phyloP scores from a whole-genome alignment of 2,113 vertebrate species.

The Numida meleagris region DNA sequence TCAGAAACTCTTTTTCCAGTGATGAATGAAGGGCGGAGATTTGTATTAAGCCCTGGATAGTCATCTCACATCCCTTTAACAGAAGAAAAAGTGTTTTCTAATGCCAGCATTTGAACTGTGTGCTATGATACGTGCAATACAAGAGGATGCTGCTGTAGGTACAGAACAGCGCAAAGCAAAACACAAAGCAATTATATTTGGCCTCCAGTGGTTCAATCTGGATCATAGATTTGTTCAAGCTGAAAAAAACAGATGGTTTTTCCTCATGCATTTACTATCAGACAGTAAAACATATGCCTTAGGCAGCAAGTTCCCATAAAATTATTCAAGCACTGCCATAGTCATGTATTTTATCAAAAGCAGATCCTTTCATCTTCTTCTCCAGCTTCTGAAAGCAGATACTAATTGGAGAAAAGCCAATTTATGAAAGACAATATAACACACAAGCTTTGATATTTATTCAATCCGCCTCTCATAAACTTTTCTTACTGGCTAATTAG shows the following conservation, averaged over 20 bases:
- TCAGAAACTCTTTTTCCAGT: neutral
- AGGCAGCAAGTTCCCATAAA: constrained; percentile 33
- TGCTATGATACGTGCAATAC: neutral
- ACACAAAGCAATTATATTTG: constrained; percentile 10
- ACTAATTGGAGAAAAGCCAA: constrained; percentile 49
- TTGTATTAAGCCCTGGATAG: neutral
- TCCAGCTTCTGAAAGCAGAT: neutral
- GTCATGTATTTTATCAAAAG: constrained; percentile 40
- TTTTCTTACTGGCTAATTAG: constrained; percentile 53
- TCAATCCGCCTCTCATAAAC: constrained; percentile 26
- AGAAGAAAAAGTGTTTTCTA: neutral
- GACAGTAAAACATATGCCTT: constrained; percentile 26
- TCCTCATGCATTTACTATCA: constrained; percentile 23
- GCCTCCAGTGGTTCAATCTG: neutral
- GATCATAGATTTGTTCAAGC: constrained; percentile 20
- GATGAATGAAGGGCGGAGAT: neutral
- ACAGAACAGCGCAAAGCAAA: constrained; percentile 4
- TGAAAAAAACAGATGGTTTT: constrained; percentile 38
- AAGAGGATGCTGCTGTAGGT: constrained; percentile 12
- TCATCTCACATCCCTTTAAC: neutral
- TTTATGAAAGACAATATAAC: constrained; percentile 42
- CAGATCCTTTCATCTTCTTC: constrained; percentile 42
- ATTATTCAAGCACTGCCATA: constrained; percentile 7
- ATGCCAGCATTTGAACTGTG: neutral
- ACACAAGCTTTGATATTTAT: constrained; percentile 37